Conservation (phyloP, 2,888 invertebrate species). For the Volucella inflata region DNA sequence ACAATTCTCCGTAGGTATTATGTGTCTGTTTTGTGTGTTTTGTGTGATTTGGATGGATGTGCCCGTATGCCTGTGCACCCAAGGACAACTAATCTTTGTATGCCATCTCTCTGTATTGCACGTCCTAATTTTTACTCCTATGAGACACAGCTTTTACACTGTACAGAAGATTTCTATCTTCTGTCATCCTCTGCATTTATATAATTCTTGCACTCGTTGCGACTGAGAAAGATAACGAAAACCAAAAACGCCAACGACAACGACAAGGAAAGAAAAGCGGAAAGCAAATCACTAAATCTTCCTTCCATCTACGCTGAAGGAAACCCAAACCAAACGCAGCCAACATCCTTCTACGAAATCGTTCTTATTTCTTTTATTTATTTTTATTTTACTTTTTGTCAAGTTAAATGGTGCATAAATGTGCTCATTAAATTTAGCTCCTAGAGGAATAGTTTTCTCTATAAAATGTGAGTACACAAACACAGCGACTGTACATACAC, state of each 20-base stretch:
- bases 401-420: slow-evolving; percentile 66
- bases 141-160: slow-evolving; percentile 9
- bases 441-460: slow-evolving; percentile 24
- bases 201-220: slow-evolving; percentile 20
- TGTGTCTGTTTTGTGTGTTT: too few species aligned
- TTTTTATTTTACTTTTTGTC: slow-evolving; percentile 38
- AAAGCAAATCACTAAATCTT: slow-evolving; percentile 19
- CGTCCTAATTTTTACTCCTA: slow-evolving; percentile 27
- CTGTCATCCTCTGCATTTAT: slow-evolving; percentile 14
- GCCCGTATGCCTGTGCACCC: background rate
- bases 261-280: background rate
- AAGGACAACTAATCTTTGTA: slow-evolving; percentile 39
- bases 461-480: background rate
- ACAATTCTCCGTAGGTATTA: background rate
- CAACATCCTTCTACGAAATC: too few species aligned
- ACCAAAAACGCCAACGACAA: slow-evolving; percentile 26
- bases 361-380: background rate
- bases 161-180: slow-evolving; percentile 26
- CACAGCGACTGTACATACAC: too few species aligned
- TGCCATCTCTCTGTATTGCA: slow-evolving; percentile 38
- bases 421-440: slow-evolving; percentile 65
- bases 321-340: background rate
- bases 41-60: too few species aligned
- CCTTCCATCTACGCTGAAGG: background rate
- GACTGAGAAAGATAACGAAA: too few species aligned